Base-by-base conservation (phyloP, 1,140 invertebrate genomes). In the Spodoptera frugiperda region DNA sequence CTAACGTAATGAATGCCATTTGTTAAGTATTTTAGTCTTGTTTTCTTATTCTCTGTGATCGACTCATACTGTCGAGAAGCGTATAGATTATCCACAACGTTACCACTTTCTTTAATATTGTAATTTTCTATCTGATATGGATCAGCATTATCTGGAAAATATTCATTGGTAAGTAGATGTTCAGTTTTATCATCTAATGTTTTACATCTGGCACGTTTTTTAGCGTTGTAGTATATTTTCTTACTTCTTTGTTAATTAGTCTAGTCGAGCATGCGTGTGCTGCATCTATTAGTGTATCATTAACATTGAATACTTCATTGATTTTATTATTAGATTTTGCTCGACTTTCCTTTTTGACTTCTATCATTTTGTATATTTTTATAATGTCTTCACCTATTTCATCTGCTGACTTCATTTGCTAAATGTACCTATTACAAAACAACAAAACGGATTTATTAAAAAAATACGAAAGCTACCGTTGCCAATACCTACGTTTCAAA, bases 291-390 rank as follows among this genome's bases (percentile, higher is more conserved):
- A 67, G 19, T 48, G 39, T 49, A 44, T 11, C 63, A 67, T 67
- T 67, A 67, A 44, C 63, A 67, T 67, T 67, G 39, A 49, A 67
- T 67, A 49, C 44, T 67, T 67, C 44, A 67, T 67, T 48, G 63
- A 48, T 48, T 48, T 49, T 67, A 14, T 48, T 49, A 21, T 65
- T 17, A 61, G 57, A 25, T 25, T 25, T 25, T 25, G 15, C 25
- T 33, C n/a, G 57, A 11, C 3, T 46, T 49, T 49, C 48, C 9
- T 8, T 48, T 21, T 67, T 67, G 12, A 21, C 17, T 67, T 67
- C n/a, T 14, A 9, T 19, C 19, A 48, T 49, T 25, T 49, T 25
- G 19, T 67, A 30, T 49, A n/a, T 21, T 49, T 25, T 48, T 67
- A 30, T 49, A 25, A 17, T 30, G 17, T 9, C 4, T 49, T 25